phyloP scores from a whole-genome alignment of 2,888 invertebrate species.

The Autographa pulchrina region DNA sequence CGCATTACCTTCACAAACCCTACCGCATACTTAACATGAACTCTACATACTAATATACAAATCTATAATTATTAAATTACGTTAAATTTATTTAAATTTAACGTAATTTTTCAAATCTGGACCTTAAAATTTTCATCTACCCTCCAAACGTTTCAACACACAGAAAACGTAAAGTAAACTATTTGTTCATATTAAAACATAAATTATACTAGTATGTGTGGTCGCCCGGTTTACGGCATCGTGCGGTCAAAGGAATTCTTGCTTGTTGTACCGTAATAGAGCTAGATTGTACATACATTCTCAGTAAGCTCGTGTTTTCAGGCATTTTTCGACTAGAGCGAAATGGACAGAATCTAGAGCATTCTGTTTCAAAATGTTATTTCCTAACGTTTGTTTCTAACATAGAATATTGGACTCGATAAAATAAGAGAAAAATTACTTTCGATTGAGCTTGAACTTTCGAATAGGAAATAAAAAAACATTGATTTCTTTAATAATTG shows the following conservation, averaged over 20 bases:
- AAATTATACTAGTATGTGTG: constrained; percentile 19
- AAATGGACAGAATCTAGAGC: constrained; percentile 15
- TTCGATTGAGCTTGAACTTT: not conserved
- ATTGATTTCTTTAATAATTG: not conserved
- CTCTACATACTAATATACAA: not conserved
- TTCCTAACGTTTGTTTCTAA: constrained; percentile 33
- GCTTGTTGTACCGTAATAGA: constrained; percentile 14
- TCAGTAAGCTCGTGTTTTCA: constrained; percentile 13
- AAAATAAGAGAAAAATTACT: constrained; percentile 23
- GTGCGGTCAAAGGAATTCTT: constrained; percentile 43
- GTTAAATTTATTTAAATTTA: constrained; percentile 1
- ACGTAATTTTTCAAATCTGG: not conserved
- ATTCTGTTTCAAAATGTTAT: constrained; percentile 44
- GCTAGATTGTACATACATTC: constrained; percentile 18
- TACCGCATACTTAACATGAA: not conserved
- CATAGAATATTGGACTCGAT: constrained; percentile 9
- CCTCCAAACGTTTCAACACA: not conserved
- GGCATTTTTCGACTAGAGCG: constrained; percentile 27
- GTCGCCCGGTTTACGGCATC: constrained; percentile 10
- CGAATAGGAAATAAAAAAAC: not conserved
- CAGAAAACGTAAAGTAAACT: not conserved
- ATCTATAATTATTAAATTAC: not conserved
- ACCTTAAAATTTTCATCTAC: not conserved
- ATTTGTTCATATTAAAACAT: constrained; percentile 14
- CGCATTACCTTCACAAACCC: not conserved